Evolutionary conservation across 2,113 vertebrate genomes (phyloP).

Genomic region (Eptesicus fuscus): DNA sequence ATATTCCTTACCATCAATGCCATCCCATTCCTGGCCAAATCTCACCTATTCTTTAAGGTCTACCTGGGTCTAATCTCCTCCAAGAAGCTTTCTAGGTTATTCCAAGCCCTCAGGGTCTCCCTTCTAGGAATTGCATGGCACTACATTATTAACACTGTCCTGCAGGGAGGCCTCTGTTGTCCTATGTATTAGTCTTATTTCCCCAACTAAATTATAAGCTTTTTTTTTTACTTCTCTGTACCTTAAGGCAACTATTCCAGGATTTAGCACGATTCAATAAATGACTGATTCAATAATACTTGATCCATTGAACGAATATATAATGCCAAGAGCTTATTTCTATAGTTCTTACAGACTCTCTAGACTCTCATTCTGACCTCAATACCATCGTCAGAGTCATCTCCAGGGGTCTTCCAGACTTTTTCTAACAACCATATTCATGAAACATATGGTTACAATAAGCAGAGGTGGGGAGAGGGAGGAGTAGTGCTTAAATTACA

Average conservation of each 20-base stretch:
- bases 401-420: neutral
- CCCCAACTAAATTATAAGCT: neutral
- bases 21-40: neutral
- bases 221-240: neutral
- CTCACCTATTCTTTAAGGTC: neutral
- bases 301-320: neutral
- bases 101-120: neutral
- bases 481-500: neutral
- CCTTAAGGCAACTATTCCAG: neutral
- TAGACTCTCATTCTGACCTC: neutral
- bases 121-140: neutral
- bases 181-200: neutral
- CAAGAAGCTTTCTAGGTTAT: neutral
- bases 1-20: neutral
- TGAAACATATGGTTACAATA: neutral
- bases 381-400: neutral
- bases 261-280: neutral
- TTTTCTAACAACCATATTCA: neutral
- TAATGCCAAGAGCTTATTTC: neutral
- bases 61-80: neutral
- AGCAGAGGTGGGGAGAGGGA: neutral
- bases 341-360: neutral
- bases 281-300: neutral
- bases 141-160: neutral
- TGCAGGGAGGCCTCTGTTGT: neutral